Evolutionary conservation across 2,113 vertebrate genomes (phyloP), one percentile per base, ranked within the genome.

Genomic region (Epinephelus lanceolatus): DNA sequence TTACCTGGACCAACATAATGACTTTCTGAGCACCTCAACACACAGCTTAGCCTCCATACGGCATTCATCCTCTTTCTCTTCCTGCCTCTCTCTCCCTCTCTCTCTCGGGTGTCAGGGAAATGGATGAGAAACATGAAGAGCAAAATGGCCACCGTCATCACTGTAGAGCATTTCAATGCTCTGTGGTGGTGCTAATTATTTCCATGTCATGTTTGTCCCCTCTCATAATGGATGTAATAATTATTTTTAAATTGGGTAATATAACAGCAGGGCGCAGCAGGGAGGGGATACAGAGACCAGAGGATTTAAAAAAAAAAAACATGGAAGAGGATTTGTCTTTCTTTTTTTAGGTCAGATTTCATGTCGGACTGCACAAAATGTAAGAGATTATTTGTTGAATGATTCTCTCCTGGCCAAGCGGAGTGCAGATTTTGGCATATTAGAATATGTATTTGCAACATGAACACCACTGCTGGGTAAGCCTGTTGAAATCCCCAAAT

Each of bases 1-100:
- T 90, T 92, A 89, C 86, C 85, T 86, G 75, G 78, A 89, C 88
- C 81, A 77, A 83, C 87, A 77, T 92, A 94, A 93, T 91, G 89
- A 88, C 82, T 86, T 84, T 73, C 61, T 91, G 89, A 93, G 91
- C 87, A 92, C 80, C 74, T 73, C 71, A 14, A 69, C 74, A 63
- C 67, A 40, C 71, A 73, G 83, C 61, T 75, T 59, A 65, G 66
- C 76, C 45, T 17, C 86, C 8, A 45, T 40, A 21, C 42, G 70
- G 51, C 76, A 19, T 56, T 59, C 52, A 55, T 19, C 70, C 56
- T 47, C 37, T 15, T 42, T 33, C 57, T 10, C 61, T 56, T 7
- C 9, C 21, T 8, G 5, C 10, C 59, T 33, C 37, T 30, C 53
- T 18, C 25, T 3, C 30, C 55, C 57, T 17, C 37, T 55, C 62